phyloP scores from a whole-genome alignment of 2,888 invertebrate genomes.

The Morpho helenor region DNA sequence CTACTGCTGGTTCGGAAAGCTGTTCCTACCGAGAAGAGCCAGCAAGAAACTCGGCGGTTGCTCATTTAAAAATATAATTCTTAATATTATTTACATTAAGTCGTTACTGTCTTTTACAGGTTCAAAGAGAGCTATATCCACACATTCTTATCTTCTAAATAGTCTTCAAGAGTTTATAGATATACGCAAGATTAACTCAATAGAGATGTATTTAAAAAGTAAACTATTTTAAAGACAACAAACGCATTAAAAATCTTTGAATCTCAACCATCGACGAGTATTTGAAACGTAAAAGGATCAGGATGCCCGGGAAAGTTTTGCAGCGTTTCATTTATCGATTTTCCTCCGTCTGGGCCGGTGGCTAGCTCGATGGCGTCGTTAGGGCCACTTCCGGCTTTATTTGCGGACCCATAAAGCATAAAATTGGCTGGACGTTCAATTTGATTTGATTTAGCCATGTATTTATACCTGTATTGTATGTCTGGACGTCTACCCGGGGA shows the following conservation, averaged over 20 bases:
- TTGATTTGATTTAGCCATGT: neutral
- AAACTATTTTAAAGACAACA: neutral
- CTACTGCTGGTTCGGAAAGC: no score
- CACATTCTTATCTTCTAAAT: no score
- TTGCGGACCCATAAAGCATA: constrained; percentile 5
- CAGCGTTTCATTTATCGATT: constrained; percentile 22
- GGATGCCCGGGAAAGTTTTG: constrained; percentile 14
- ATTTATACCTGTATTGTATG: neutral
- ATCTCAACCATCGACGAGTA: neutral
- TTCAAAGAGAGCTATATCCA: no score
- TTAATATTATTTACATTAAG: no score
- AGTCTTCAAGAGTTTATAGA: no score
- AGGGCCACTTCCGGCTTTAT: constrained; percentile 12
- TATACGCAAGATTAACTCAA: no score
- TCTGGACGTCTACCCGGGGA: neutral
- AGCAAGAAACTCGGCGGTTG: no score
- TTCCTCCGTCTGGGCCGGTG: constrained; percentile 14
- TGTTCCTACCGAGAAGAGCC: no score
- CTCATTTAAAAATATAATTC: no score
- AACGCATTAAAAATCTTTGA: neutral
- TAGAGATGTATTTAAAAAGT: neutral
- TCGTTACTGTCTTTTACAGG: no score
- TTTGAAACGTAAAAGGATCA: constrained; percentile 9
- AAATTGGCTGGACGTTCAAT: constrained; percentile 6
- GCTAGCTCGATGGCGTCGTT: constrained; percentile 2